Evolutionary conservation across 2,888 invertebrate genomes (phyloP).

Genomic region (Colletes collaris): DNA sequence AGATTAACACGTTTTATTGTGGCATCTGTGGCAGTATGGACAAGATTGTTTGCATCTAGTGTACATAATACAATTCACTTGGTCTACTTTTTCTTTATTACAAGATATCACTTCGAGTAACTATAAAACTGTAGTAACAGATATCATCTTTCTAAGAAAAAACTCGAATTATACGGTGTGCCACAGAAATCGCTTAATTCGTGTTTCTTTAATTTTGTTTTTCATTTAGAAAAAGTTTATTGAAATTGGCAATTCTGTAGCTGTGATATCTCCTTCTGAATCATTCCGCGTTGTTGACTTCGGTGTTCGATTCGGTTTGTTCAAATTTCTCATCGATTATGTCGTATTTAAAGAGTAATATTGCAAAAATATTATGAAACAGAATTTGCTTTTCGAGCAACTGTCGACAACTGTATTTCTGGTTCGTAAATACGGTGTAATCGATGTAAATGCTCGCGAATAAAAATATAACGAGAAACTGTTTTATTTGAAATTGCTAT

Average conservation of each 20-base stretch:
- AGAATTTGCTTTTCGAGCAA: not conserved
- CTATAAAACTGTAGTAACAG: no score
- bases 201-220: slow-evolving; percentile 2
- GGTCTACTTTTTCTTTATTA: no score
- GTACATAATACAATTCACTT: no score
- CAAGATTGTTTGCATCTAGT: no score
- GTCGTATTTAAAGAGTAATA: not conserved
- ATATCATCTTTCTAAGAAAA: no score
- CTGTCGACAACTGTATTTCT: not conserved
- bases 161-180: no score
- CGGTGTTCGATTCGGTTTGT: not conserved
- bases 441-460: not conserved
- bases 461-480: not conserved
- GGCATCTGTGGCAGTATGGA: no score
- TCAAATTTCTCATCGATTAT: not conserved
- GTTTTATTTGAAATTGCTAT: not conserved
- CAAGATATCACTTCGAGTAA: no score
- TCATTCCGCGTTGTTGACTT: slow-evolving; percentile 13
- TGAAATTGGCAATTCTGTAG: not conserved
- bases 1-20: no score
- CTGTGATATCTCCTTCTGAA: not conserved
- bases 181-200: no score
- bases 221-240: not conserved
- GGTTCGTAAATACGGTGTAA: not conserved
- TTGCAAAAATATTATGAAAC: not conserved